Conservation (phyloP, 2,888 invertebrate genomes). For the Lasioglossum morio region DNA sequence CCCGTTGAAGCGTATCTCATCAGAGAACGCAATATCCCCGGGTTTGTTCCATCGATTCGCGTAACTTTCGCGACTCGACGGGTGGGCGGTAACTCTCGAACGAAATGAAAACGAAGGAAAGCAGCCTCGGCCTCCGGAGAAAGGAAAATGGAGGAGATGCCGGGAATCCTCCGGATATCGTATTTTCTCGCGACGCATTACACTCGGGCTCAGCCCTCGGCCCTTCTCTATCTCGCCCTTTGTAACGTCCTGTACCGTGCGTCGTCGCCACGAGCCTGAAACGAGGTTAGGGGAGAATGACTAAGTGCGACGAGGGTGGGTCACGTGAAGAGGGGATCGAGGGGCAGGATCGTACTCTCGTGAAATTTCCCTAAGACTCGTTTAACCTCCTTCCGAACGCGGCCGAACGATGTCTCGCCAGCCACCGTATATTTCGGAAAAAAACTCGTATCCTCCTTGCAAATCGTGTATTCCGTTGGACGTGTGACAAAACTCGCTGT, state of each 20-base stretch:
- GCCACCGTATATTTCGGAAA: background rate
- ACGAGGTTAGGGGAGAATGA: constrained; percentile 77
- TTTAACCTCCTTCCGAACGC: constrained; percentile 63
- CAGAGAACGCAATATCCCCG: constrained; percentile 41
- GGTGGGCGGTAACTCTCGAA: constrained; percentile 34
- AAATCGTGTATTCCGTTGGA: constrained; percentile 1
- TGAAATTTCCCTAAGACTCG: constrained; percentile 70
- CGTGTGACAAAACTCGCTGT: background rate
- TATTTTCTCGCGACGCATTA: constrained; percentile 65
- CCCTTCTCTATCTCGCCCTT: constrained; percentile 21
- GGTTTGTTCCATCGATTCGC: constrained; percentile 34
- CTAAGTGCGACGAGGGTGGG: constrained; percentile 72
- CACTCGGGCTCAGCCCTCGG: constrained; percentile 21
- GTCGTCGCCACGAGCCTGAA: constrained; percentile 60
- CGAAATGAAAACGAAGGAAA: constrained; percentile 53
- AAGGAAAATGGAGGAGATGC: constrained; percentile 46
- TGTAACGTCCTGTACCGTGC: constrained; percentile 66
- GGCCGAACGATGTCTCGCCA: background rate
- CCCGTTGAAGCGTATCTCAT: constrained; percentile 20
- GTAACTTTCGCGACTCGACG: constrained; percentile 26
- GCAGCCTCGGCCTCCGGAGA: background rate
- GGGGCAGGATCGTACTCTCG: constrained; percentile 58
- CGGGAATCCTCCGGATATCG: constrained; percentile 63
- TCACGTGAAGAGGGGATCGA: constrained; percentile 49
- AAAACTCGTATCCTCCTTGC: background rate